Evolutionary conservation across 2,888 invertebrate genomes (phyloP).

Genomic region (Cetonia aurata): DNA sequence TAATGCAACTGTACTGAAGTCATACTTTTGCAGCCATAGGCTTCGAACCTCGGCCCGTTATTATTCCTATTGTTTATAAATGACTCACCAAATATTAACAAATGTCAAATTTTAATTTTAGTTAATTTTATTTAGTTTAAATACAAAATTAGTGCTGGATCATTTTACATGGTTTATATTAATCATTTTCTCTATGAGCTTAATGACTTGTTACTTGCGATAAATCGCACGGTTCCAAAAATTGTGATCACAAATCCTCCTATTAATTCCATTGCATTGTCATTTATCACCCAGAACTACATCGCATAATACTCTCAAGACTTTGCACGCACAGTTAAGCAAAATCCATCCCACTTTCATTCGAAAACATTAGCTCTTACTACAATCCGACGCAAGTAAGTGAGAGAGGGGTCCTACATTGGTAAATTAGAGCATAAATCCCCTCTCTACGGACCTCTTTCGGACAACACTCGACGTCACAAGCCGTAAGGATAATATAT

Average conservation of each 20-base stretch:
- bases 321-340: slow-evolving; percentile 7
- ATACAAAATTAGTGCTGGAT: too few relatives aligned
- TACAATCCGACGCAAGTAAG: neutral
- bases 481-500: slow-evolving; percentile 46
- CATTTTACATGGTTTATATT: too few relatives aligned
- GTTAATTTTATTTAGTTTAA: too few relatives aligned
- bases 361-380: slow-evolving; percentile 8
- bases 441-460: neutral
- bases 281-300: neutral
- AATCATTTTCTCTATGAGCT: neutral
- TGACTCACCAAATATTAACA: too few relatives aligned
- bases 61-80: too few relatives aligned
- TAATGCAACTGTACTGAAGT: too few relatives aligned
- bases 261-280: slow-evolving; percentile 6
- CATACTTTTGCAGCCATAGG: too few relatives aligned
- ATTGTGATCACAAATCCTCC: neutral
- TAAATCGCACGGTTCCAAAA: neutral
- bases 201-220: neutral
- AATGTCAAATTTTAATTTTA: too few relatives aligned
- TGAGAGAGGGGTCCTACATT: too few relatives aligned
- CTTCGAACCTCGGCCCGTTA: too few relatives aligned
- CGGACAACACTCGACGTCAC: slow-evolving; percentile 38
- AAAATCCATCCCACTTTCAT: slow-evolving; percentile 3
- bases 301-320: neutral
- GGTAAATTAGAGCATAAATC: slow-evolving; percentile 32